Percentiles rank a stretch among this genome's conserved stretches.
Evolutionary conservation across 2,113 vertebrate species (phyloP).

Genomic region (Notothenia rossii): DNA sequence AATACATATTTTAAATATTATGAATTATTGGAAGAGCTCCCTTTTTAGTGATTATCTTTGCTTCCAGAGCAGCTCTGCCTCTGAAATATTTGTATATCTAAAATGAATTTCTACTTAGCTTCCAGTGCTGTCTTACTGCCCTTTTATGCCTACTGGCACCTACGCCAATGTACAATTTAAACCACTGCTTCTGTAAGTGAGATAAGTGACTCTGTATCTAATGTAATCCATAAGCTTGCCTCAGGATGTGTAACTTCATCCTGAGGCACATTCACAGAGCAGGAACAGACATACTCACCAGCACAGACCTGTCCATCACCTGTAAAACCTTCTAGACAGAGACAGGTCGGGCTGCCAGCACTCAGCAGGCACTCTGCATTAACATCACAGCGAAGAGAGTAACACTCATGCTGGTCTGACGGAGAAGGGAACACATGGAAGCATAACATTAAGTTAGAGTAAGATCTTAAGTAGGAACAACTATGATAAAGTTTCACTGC

Average conservation of each 20-base stretch:
- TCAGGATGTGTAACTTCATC: neutral
- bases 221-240: constrained; percentile 26
- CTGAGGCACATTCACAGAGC: neutral
- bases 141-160: neutral
- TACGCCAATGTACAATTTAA: neutral
- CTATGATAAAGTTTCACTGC: neutral
- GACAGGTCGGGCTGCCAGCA: constrained; percentile 82
- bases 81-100: too few species aligned
- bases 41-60: neutral
- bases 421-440: constrained; percentile 28
- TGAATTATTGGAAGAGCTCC: neutral
- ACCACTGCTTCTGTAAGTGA: neutral
- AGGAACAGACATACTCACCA: constrained; percentile 81
- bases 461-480: neutral
- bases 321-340: constrained; percentile 88
- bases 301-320: constrained; percentile 86
- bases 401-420: constrained; percentile 88
- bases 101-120: too few species aligned
- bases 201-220: constrained; percentile 3
- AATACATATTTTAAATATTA: too few species aligned
- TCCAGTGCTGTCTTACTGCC: neutral
- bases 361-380: constrained; percentile 84
- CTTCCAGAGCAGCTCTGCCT: constrained; percentile 9
- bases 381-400: constrained; percentile 79
- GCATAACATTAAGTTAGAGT: neutral